phyloP scores from a whole-genome alignment of 2,888 invertebrate genomes.

The Pegoplata infirma region DNA sequence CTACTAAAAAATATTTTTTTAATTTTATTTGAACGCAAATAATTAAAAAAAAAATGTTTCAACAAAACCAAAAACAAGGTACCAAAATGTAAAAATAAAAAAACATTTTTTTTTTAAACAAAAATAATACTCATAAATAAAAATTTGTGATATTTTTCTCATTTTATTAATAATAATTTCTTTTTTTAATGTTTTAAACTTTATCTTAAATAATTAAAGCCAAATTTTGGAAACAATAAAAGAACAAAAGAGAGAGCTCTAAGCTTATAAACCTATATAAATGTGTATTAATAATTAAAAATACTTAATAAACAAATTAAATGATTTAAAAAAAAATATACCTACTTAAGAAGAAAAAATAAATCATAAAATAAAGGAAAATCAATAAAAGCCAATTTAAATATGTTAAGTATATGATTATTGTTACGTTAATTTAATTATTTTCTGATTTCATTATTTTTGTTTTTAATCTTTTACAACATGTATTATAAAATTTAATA shows the following conservation, averaged over 20 bases:
- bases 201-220: conserved; percentile 55
- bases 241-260: conserved; percentile 52
- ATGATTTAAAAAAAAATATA: background rate
- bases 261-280: conserved; percentile 36
- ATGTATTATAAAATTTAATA: conserved; percentile 35
- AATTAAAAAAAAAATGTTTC: no score
- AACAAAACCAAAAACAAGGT: background rate
- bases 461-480: conserved; percentile 45
- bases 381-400: conserved; percentile 33
- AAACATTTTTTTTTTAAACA: background rate
- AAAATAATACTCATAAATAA: background rate
- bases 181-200: conserved; percentile 37
- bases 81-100: background rate
- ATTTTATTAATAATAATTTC: conserved; percentile 24
- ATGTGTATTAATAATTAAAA: conserved; percentile 17
- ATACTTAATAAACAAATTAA: conserved; percentile 26
- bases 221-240: conserved; percentile 43
- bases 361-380: conserved; percentile 20
- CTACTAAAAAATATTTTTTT: no score
- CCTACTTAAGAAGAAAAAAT: conserved; percentile 18
- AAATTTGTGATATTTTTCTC: conserved; percentile 21
- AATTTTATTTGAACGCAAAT: no score
- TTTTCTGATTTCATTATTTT: background rate
- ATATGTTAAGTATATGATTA: conserved; percentile 18
- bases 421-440: background rate